Conservation (phyloP, 2,888 invertebrate genomes). For the Hololepta plana region DNA sequence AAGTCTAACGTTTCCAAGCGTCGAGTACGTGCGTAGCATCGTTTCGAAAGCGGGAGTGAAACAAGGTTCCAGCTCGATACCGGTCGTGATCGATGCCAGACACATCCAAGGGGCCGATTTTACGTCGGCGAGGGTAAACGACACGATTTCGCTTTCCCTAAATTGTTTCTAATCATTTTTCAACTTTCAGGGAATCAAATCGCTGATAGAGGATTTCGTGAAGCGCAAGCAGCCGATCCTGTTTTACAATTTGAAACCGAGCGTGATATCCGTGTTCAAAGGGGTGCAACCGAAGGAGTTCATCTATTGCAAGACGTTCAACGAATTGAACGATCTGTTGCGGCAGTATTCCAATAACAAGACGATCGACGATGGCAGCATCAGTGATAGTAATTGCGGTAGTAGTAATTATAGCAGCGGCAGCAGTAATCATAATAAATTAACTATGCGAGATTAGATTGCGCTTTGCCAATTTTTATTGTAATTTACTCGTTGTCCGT, state of each 20-base stretch:
- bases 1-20: conserved; percentile 44
- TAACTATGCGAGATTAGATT: too few relatives aligned
- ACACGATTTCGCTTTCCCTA: conserved; percentile 2
- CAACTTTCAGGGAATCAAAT: conserved; percentile 36
- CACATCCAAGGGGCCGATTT: conserved; percentile 47
- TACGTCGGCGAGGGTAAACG: conserved; percentile 40
- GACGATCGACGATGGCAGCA: too few relatives aligned
- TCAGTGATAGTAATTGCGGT: too few relatives aligned
- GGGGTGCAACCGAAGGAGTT: conserved; percentile 38
- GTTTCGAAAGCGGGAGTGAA: conserved; percentile 53
- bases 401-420: too few relatives aligned
- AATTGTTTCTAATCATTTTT: conserved; percentile 2
- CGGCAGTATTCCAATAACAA: conserved; percentile 27
- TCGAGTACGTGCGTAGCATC: conserved; percentile 42
- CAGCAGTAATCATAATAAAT: too few relatives aligned
- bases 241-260: conserved; percentile 39
- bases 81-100: conserved; percentile 41
- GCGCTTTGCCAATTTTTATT: too few relatives aligned
- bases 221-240: conserved; percentile 35
- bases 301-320: conserved; percentile 32
- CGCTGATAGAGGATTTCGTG: conserved; percentile 37
- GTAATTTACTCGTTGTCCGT: too few relatives aligned
- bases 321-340: conserved; percentile 33
- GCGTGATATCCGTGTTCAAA: conserved; percentile 35
- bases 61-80: conserved; percentile 34